Base-by-base conservation (phyloP, 2,888 invertebrate genomes). In the Phoronis australis region DNA sequence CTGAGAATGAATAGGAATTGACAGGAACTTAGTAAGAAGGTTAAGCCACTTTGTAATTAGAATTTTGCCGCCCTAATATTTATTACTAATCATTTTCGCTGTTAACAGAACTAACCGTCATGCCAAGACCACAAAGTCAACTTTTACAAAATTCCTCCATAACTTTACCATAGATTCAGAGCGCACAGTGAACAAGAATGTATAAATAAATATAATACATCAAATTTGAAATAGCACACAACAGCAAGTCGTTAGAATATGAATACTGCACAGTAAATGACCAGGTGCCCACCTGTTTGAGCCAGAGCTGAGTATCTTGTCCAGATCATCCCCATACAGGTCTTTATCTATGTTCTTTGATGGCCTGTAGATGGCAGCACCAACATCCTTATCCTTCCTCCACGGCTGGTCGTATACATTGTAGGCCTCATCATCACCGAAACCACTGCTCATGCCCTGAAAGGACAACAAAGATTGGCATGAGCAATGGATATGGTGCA, bases 401-500 rank as follows among this genome's bases (percentile, higher is more conserved):
- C 97, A 99, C 0, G 99, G 93, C 75, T 94, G 93, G 78, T 97
- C 96, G 71, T 99, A 99, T 0, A 97, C 95, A 73, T 88, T 94
- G 79, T 99, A 99, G 0, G 87, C 88, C 66, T 99, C 99, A 65
- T 99, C 99, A 66, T 97, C 96, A 0, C 87, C 94, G 76, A 91
- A 97, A 0, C 95, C 95, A 59, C 88, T 87, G 69, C 92, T 95
- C 86, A 99, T 87, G 27, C 82, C 82, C 77, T 79, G 61, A 9
- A 67, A 62, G 25, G 48, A 26, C 45, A 31, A 45, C n/a, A 4
- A 39, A 44, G 24, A 15, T 9, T 35, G 9, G 35, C 9, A 12
- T 9, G 15, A 35, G n/a, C n/a, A n/a, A n/a, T n/a, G n/a, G n/a
- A n/a, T n/a, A n/a, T n/a, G n/a, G n/a, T n/a, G n/a, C n/a, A 20